Base-by-base conservation (phyloP, 1,140 invertebrate species). In the Ditylenchus dipsaci region DNA sequence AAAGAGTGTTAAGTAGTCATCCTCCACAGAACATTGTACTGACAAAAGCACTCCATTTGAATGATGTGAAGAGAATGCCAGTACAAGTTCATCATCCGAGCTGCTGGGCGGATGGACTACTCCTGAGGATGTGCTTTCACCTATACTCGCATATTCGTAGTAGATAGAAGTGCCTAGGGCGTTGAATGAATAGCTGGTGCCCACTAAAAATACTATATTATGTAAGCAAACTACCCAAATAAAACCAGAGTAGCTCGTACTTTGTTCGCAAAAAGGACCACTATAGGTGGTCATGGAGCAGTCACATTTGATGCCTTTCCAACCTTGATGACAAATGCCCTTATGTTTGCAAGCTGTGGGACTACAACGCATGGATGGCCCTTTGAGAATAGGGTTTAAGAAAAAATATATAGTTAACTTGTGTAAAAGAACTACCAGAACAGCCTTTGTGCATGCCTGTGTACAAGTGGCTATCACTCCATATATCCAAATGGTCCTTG, bases 11-110 rank as follows among this genome's bases (percentile, higher is more conserved):
- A 79, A 65, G 47, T 78, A 81, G 38, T 79, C 78, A n/a, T 65
- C 70, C 33, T 81, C 79, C 0, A 79, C 78, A 1, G 72, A 63
- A 49, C 77, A 79, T 61, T 79, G 79, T 23, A 81, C 80, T 17
- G 65, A 33, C 8, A 79, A 66, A 0, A 79, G 65, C 3, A 79
- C 78, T 17, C 77, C 77, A 13, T 74, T 72, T 11, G 68, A 64
- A 11, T 67, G 53, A 7, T 57, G 65, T 1, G 77, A 81, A 59
- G 58, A 63, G 42, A 79, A 79, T 15, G 69, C 69, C 21, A 79
- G 47, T 15, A 79, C 77, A 11, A 81, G 57, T 29, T 58, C 69
- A 53, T 79, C 77, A 30, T 61, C 29, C 26, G 59, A 61, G 3
- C 3, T 61, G 38, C 38, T 61, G n/a, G 38, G 27, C 29, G 53